Evolutionary conservation across 2,888 invertebrate genomes (phyloP).

Genomic region (Drosophila kuntzei): DNA sequence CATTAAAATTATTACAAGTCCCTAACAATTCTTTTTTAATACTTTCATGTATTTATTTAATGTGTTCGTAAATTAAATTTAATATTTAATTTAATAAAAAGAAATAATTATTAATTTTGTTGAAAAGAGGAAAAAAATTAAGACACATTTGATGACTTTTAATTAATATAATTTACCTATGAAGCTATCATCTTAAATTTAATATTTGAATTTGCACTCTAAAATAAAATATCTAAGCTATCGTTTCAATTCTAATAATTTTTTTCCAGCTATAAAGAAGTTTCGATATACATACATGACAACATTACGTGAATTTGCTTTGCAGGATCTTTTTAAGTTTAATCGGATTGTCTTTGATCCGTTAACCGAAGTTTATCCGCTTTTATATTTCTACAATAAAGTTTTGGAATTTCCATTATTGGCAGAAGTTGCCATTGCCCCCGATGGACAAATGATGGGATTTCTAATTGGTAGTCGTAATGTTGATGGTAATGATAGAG

Average conservation of each 20-base stretch:
- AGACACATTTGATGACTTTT: too few species aligned
- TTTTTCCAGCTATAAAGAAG: background rate
- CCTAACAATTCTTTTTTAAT: too few species aligned
- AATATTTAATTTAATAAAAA: too few species aligned
- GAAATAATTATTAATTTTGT: too few species aligned
- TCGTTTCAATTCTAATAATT: background rate
- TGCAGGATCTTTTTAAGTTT: conserved; percentile 57
- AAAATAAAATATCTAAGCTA: background rate
- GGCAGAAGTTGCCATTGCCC: conserved; percentile 28
- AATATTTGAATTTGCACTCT: background rate
- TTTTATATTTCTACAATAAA: conserved; percentile 25
- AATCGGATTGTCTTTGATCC: conserved; percentile 54
- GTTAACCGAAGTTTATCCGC: conserved; percentile 39
- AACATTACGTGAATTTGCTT: conserved; percentile 32
- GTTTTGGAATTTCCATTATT: conserved; percentile 50
- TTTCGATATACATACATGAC: conserved; percentile 29
- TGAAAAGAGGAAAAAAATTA: too few species aligned
- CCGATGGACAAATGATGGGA: conserved; percentile 38
- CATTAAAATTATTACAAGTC: too few species aligned
- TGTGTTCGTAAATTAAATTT: too few species aligned
- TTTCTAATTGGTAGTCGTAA: conserved; percentile 33
- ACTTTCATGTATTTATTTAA: too few species aligned
- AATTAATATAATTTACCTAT: background rate
- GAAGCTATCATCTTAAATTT: background rate
- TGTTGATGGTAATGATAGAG: background rate